Base-by-base conservation (phyloP, 2,113 vertebrate species). In the Perccottus glenii region DNA sequence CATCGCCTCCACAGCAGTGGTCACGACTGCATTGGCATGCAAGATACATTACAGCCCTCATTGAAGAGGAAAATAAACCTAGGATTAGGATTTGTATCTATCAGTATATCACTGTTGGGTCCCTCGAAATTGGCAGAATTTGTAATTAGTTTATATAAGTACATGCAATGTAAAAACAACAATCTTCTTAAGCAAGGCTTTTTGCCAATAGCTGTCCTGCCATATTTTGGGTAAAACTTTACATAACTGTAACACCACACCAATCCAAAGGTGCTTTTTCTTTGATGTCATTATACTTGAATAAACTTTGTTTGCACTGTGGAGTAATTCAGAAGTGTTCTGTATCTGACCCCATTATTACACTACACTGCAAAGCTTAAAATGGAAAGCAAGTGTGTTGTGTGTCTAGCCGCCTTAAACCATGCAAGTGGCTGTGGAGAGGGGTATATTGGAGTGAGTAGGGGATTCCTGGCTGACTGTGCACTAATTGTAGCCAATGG, bases 401-500 rank as follows among this genome's bases (percentile, higher is more conserved):
- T 70, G 77, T 73, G 80, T 80, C 73, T 84, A 73, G 49, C 80
- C 60, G 75, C 66, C 78, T 75, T 60, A 75, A 80, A 85, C 79
- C 83, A n/a, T 55, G 52, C 12, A 86, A 86, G 84, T 83, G 80
- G 81, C 72, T 76, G 76, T 68, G 86, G 79, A 82, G 84, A 83
- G 64, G 86, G 77, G 77, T 64, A 84, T 76, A 71, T 78, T 76
- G 79, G 78, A 84, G 83, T 82, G 89, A 88, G 89, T 84, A 80
- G 89, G 88, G 86, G 83, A 91, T 90, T 90, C 91, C 90, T 92
- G 88, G 81, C 83, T 90, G 89, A 87, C 85, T 90, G 84, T 88
- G 88, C 85, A 85, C 86, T 88, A 90, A 92, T 88, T 90, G 87
- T 77, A 86, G 84, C 89, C 88, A 89, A 87, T 68, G 78, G 77